A percentile compares a stretch with the other conserved stretches of the same genome.
Conservation (phyloP, 1,140 invertebrate genomes). For the Drosophila ananassae region DNA sequence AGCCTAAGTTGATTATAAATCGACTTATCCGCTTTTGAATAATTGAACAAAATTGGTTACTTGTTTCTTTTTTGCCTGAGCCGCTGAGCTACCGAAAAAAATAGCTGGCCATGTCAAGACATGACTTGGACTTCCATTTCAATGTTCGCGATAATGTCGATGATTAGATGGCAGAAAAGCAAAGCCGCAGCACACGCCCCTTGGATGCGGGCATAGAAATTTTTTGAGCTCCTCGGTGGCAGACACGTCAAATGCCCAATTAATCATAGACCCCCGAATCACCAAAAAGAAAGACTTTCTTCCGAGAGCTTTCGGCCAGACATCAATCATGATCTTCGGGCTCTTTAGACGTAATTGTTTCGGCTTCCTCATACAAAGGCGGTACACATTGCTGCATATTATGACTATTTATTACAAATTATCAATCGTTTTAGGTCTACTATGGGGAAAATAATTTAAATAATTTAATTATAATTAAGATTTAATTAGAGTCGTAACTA, state of each 20-base stretch:
- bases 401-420: constrained; percentile 49
- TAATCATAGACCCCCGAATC: constrained; percentile 61
- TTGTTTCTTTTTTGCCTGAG: constrained; percentile 19
- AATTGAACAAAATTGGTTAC: constrained; percentile 45
- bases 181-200: constrained; percentile 65
- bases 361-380: constrained; percentile 38
- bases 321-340: constrained; percentile 49
- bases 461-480: constrained; percentile 60
- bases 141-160: constrained; percentile 75
- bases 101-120: constrained; percentile 42
- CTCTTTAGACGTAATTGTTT: constrained; percentile 54
- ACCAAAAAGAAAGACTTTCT: constrained; percentile 54
- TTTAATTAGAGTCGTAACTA: constrained; percentile 47
- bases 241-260: constrained; percentile 69
- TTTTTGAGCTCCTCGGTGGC: constrained; percentile 48
- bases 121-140: constrained; percentile 72
- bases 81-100: constrained; percentile 52
- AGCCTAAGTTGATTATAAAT: constrained; percentile 32
- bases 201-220: constrained; percentile 50
- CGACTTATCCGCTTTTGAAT: constrained; percentile 31
- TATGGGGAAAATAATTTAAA: constrained; percentile 70
- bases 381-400: constrained; percentile 8
- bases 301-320: constrained; percentile 21
- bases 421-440: constrained; percentile 50
- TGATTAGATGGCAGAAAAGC: constrained; percentile 70